Conservation (phyloP, 2,888 invertebrate species). For the Stegophylla sp. region DNA sequence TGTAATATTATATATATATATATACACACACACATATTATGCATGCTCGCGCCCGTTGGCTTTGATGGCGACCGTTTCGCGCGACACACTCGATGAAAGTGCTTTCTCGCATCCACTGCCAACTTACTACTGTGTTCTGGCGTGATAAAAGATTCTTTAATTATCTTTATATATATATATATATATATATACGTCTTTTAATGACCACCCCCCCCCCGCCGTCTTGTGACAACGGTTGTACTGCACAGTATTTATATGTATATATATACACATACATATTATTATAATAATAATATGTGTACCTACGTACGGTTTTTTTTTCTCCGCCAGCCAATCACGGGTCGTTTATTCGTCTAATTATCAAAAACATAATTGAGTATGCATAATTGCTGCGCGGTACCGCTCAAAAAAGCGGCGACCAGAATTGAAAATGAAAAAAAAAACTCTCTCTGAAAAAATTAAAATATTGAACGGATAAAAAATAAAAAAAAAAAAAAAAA, state of each 20-base stretch:
- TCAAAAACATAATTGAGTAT: conserved; percentile 21
- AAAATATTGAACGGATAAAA: too few relatives aligned
- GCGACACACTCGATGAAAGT: conserved; percentile 54
- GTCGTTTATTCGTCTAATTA: conserved; percentile 40
- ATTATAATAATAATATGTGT: too few relatives aligned
- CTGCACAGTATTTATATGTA: neutral
- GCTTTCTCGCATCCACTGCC: conserved; percentile 52
- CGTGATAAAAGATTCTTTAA: conserved; percentile 58
- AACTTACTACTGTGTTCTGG: conserved; percentile 51
- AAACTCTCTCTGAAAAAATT: too few relatives aligned
- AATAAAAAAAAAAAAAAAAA: too few relatives aligned
- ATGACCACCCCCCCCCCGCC: conserved; percentile 25
- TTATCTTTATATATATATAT: too few relatives aligned
- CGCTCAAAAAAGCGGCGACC: neutral
- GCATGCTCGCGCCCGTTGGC: conserved; percentile 7
- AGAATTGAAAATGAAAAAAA: too few relatives aligned
- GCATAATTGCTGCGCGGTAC: neutral
- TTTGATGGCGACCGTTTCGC: conserved; percentile 51
- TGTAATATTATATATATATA: too few relatives aligned
- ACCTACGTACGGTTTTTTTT: neutral
- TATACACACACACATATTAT: too few relatives aligned
- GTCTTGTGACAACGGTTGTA: neutral
- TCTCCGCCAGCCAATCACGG: conserved; percentile 45
- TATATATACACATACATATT: too few relatives aligned
- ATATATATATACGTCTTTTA: conserved; percentile 55